These are phyloP conservation scores for Oligia latruncula DNA, from an alignment of 2,888 invertebrate genomes.

Conservation along the genomic window DNA sequence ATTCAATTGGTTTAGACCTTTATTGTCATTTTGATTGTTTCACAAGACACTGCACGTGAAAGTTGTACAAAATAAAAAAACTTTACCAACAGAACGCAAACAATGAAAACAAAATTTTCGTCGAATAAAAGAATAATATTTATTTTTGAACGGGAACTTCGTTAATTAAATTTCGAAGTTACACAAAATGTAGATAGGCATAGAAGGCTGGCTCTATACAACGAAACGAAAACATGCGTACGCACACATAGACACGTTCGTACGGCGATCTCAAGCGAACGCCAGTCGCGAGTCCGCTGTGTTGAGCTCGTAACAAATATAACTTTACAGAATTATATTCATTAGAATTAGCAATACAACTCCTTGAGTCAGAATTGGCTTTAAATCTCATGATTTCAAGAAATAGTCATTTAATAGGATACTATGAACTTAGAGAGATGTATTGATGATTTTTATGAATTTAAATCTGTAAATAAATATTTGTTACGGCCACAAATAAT, in stretches of 20 bases:
- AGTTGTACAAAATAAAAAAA: constrained; percentile 5
- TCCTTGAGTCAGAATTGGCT: too few relatives aligned
- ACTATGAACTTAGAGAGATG: too few relatives aligned
- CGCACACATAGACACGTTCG: not conserved
- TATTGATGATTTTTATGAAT: too few relatives aligned
- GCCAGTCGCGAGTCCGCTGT: not conserved
- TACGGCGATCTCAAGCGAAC: not conserved
- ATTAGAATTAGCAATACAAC: too few relatives aligned
- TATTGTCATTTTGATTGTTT: not conserved
- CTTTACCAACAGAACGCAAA: constrained; percentile 21
- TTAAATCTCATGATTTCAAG: too few relatives aligned
- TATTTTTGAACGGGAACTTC: constrained; percentile 29
- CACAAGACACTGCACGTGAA: constrained; percentile 12
- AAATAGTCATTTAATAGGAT: too few relatives aligned
- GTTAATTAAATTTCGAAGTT: constrained; percentile 57
- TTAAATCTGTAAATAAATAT: too few relatives aligned
- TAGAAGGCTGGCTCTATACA: constrained; percentile 9
- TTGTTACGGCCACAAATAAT: too few relatives aligned
- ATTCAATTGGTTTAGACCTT: not conserved
- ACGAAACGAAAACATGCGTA: not conserved
- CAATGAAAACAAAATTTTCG: constrained; percentile 34
- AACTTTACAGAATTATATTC: too few relatives aligned
- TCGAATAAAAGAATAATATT: constrained; percentile 46
- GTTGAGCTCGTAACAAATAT: not conserved
- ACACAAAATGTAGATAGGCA: not conserved